A percentile compares a stretch with the other conserved stretches of the same genome.
These are phyloP conservation scores for Neolamprologus variostigma DNA, from an alignment of 2,113 vertebrate species.

Conservation along the genomic window DNA sequence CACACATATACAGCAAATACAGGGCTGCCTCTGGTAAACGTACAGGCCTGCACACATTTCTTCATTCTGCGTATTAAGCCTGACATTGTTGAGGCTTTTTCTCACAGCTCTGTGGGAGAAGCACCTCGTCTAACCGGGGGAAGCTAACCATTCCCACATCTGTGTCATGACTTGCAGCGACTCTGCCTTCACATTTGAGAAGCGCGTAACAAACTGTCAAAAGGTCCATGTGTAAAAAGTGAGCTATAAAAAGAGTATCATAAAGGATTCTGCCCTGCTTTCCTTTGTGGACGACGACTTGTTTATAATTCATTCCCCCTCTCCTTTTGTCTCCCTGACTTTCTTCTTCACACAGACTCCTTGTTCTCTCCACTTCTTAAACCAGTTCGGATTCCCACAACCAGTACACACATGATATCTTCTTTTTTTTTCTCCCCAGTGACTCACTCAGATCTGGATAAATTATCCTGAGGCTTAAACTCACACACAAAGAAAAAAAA, in stretches of 20 bases:
- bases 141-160: background rate
- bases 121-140: background rate
- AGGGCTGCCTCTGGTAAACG: background rate
- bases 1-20: background rate
- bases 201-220: background rate
- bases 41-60: background rate
- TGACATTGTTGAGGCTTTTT: background rate
- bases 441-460: slow-evolving; percentile 17
- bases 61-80: background rate
- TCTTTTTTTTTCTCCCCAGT: background rate
- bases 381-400: background rate
- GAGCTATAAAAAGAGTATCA: background rate
- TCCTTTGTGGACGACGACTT: background rate
- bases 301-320: slow-evolving; percentile 1
- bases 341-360: background rate
- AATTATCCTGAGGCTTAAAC: background rate
- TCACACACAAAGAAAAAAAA: background rate
- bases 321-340: background rate
- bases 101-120: background rate
- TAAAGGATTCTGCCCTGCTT: background rate
- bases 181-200: background rate
- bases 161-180: background rate
- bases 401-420: background rate
- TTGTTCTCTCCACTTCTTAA: background rate
- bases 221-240: background rate